Conservation (phyloP, 2,797 vertebrate genomes). For the Sebastes minor region DNA sequence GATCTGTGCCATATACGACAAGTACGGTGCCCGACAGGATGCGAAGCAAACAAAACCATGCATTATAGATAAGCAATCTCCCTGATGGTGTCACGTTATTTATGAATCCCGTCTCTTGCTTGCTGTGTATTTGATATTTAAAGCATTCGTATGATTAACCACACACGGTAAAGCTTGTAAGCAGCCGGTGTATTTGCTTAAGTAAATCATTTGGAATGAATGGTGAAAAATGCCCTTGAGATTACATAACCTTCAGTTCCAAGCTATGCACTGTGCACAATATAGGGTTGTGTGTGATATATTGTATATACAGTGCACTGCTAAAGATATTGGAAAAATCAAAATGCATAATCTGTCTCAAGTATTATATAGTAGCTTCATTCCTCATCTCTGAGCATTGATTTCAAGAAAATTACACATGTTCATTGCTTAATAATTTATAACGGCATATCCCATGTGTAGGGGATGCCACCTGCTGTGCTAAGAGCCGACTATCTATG, state of each 20-base stretch:
- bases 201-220: slow-evolving; percentile 44
- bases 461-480: background rate
- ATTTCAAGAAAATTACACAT: background rate
- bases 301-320: background rate
- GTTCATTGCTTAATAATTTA: background rate
- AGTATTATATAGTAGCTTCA: background rate
- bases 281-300: background rate
- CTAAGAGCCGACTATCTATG: background rate
- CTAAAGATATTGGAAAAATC: background rate
- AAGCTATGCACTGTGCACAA: background rate
- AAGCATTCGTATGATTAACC: slow-evolving; percentile 50
- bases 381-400: background rate
- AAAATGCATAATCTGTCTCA: background rate
- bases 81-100: slow-evolving; percentile 58
- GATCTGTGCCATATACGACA: slow-evolving; percentile 50
- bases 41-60: slow-evolving; percentile 59
- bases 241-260: slow-evolving; percentile 4
- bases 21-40: slow-evolving; percentile 19
- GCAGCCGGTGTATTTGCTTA: slow-evolving; percentile 29
- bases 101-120: slow-evolving; percentile 37
- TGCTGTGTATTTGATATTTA: slow-evolving; percentile 38
- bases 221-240: slow-evolving; percentile 26
- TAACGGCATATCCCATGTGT: background rate
- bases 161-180: slow-evolving; percentile 17
- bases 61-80: slow-evolving; percentile 67